Evolutionary conservation across 2,888 invertebrate species (phyloP), one percentile per base, ranked within the genome.

Genomic region (Nemurella pictetii): DNA sequence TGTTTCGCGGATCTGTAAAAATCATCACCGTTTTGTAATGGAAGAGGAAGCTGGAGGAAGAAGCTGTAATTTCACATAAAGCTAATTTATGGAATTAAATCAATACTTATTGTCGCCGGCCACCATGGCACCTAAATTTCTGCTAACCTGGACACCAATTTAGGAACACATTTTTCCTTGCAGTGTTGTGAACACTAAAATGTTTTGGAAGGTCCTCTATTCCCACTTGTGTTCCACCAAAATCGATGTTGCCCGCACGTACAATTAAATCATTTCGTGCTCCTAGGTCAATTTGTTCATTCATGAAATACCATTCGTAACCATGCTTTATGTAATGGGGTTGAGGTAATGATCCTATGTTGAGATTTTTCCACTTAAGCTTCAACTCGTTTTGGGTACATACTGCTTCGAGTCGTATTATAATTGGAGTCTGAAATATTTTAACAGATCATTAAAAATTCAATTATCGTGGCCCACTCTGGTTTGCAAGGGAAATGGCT

Each of bases 1-100:
- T 86, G n/a, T 88, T 86, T 80, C 88, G 87, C 26, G 85, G 82
- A 85, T 89, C 90, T 90, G 86, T 20, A 75, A 75, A 75, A n/a
- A n/a, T n/a, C n/a, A n/a, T n/a, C n/a, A n/a, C n/a, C n/a, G n/a
- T n/a, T n/a, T n/a, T n/a, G n/a, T n/a, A n/a, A n/a, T n/a, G n/a
- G n/a, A n/a, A n/a, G n/a, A n/a, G n/a, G n/a, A n/a, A n/a, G n/a
- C n/a, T n/a, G n/a, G n/a, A n/a, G n/a, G n/a, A n/a, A n/a, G n/a
- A n/a, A n/a, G n/a, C n/a, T n/a, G n/a, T n/a, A n/a, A n/a, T n/a
- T n/a, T n/a, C n/a, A n/a, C n/a, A n/a, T n/a, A n/a, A n/a, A n/a
- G n/a, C n/a, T n/a, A n/a, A n/a, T n/a, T n/a, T n/a, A n/a, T n/a
- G n/a, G n/a, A n/a, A n/a, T n/a, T n/a, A n/a, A n/a, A n/a, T n/a